These are phyloP conservation scores for Adineta ricciae DNA, from an alignment of 2,888 invertebrate species.

Conservation along the genomic window DNA sequence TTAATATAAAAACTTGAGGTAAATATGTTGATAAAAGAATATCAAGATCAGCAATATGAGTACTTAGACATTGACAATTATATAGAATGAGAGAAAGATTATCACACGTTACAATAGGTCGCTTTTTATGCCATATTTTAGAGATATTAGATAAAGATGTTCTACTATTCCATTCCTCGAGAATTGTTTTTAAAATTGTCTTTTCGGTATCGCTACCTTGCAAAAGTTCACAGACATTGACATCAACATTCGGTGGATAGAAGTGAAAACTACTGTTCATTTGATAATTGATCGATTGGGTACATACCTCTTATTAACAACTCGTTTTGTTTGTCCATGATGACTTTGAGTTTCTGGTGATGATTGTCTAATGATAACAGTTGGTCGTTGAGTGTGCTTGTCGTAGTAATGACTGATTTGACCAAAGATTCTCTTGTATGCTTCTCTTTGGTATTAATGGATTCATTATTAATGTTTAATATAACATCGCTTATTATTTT, in stretches of 20 bases:
- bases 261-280: no score
- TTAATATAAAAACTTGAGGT: neutral
- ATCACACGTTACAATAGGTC: neutral
- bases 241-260: no score
- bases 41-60: neutral
- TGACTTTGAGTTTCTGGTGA: neutral
- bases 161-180: neutral
- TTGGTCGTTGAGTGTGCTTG: no score
- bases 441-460: no score
- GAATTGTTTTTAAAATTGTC: neutral
- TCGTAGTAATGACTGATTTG: no score
- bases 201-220: neutral
- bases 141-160: neutral
- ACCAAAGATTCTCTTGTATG: no score
- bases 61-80: neutral
- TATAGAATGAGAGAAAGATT: neutral
- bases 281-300: no score
- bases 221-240: neutral
- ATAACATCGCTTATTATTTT: neutral
- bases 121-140: neutral
- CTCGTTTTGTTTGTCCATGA: neutral
- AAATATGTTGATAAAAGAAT: neutral
- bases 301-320: neutral
- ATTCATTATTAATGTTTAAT: no score
- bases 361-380: no score